Conservation (phyloP, 2,888 invertebrate species). For the Drosophila anomelani region DNA sequence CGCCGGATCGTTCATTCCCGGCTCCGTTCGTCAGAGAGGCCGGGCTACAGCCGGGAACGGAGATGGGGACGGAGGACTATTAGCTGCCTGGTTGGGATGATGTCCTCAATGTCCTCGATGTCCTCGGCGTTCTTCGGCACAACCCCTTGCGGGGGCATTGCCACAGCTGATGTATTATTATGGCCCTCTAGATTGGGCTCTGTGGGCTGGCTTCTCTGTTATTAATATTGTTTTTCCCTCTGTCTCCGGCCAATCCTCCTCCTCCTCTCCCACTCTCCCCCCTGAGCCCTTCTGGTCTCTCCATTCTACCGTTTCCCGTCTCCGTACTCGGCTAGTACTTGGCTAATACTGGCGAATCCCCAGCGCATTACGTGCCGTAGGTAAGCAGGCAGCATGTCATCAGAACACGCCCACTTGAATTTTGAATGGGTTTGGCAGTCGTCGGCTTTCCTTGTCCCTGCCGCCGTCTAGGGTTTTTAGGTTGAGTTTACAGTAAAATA, state of each 20-base stretch:
- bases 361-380: slow-evolving; percentile 79
- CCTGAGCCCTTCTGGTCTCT: slow-evolving; percentile 1
- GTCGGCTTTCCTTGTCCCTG: slow-evolving; percentile 29
- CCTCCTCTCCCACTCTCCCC: neutral
- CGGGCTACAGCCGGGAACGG: neutral
- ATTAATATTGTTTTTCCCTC: slow-evolving; percentile 81
- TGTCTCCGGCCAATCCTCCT: slow-evolving; percentile 9
- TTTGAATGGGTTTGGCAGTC: slow-evolving; percentile 67
- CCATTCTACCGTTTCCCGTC: neutral
- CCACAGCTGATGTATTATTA: slow-evolving; percentile 80
- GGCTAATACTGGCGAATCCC: slow-evolving; percentile 81
- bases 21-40: slow-evolving; percentile 31
- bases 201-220: slow-evolving; percentile 64
- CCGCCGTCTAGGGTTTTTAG: slow-evolving; percentile 53
- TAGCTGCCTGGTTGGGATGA: slow-evolving; percentile 67
- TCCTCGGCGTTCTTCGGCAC: slow-evolving; percentile 32
- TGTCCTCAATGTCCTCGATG: slow-evolving; percentile 38
- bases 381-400: slow-evolving; percentile 78
- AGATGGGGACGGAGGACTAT: slow-evolving; percentile 49
- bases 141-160: slow-evolving; percentile 72
- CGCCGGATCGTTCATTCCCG: slow-evolving; percentile 28
- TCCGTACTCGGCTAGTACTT: slow-evolving; percentile 20
- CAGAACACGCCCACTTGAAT: slow-evolving; percentile 79
- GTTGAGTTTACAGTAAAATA: slow-evolving; percentile 77
- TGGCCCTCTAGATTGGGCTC: slow-evolving; percentile 60